Base-by-base conservation (phyloP, 2,113 vertebrate species). In the Stictonetta naevosa region DNA sequence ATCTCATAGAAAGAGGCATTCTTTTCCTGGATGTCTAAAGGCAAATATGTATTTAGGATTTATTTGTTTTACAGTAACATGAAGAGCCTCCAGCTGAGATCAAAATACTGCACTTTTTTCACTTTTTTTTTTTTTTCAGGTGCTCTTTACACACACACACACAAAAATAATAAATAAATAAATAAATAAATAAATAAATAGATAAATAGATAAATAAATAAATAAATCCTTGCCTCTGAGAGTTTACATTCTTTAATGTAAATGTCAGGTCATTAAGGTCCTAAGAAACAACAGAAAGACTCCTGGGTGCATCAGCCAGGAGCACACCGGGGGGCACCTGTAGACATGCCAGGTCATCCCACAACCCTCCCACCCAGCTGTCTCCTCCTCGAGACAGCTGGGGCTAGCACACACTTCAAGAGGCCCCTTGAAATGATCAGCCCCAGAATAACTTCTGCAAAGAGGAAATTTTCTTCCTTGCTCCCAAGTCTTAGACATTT, bases 1-100 rank as follows among this genome's bases (percentile, higher is more conserved):
- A 10, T 56, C 5, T 63, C 19, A 55, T 11, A 77, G 88, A 86
- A 86, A 88, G 19, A 71, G 8, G 13, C 11, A 20, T 46, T 52
- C n/a, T 74, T 90, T 83, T 80, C 46, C 73, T 78, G n/a, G 13
- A 60, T 77, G 15, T 87, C 64, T 74, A 46, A 83, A 83, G 46
- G 48, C 2, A 0, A 90, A 62, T 36, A 80, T 48, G 9, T 28
- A 78, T 86, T 63, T 75, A 78, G 42, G 69, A 86, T 86, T 91
- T 90, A 83, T 93, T 92, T 77, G 34, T 31, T 60, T 44, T 81
- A 68, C 34, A 59, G 22, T 56, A 77, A 63, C 33, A 60, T 0
- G 0, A 93, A 83, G 56, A 90, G n/a, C 15, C 11, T 33, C 46
- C 67, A 71, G 50, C 59, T 89, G 66, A 93, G 64, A 86, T 66